These are phyloP conservation scores for Telenomus remus DNA, from an alignment of 1,140 invertebrate species.

Conservation along the genomic window DNA sequence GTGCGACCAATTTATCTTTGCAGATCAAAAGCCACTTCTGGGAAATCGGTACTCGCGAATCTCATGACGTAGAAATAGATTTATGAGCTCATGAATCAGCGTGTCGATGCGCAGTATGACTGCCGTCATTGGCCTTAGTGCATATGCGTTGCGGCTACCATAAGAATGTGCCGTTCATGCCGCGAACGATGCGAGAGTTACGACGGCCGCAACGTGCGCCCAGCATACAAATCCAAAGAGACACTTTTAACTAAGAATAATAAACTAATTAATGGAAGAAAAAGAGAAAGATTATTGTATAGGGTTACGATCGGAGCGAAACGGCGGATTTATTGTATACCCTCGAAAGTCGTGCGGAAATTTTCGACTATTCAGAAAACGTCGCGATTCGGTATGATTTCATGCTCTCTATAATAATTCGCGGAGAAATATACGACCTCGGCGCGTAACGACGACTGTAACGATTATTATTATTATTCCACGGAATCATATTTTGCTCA, in stretches of 20 bases:
- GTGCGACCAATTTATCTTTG: conserved; percentile 63
- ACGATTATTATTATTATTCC: conserved; percentile 56
- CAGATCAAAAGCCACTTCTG: conserved; percentile 68
- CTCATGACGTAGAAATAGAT: conserved; percentile 65
- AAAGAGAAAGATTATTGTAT: conserved; percentile 4
- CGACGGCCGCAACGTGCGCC: no score
- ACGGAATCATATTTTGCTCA: conserved; percentile 53
- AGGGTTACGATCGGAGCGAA: neutral
- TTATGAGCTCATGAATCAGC: conserved; percentile 67
- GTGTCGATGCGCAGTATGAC: conserved; percentile 62
- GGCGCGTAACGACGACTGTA: conserved; percentile 42
- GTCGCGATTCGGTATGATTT: conserved; percentile 24
- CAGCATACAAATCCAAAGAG: neutral
- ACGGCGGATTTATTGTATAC: conserved; percentile 4
- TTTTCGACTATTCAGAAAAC: conserved; percentile 38
- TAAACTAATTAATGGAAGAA: conserved; percentile 33
- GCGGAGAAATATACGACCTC: conserved; percentile 52
- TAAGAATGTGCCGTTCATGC: conserved; percentile 29
- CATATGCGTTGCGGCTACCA: conserved; percentile 4
- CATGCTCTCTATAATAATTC: conserved; percentile 42
- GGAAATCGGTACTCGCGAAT: conserved; percentile 61
- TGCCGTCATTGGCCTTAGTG: conserved; percentile 38
- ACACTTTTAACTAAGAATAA: conserved; percentile 1
- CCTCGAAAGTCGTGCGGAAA: conserved; percentile 28
- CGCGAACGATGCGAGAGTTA: conserved; percentile 11